A percentile compares a stretch with the other conserved stretches of the same genome.
phyloP scores from a whole-genome alignment of 1,140 invertebrate genomes.

The Oedothorax gibbosus region DNA sequence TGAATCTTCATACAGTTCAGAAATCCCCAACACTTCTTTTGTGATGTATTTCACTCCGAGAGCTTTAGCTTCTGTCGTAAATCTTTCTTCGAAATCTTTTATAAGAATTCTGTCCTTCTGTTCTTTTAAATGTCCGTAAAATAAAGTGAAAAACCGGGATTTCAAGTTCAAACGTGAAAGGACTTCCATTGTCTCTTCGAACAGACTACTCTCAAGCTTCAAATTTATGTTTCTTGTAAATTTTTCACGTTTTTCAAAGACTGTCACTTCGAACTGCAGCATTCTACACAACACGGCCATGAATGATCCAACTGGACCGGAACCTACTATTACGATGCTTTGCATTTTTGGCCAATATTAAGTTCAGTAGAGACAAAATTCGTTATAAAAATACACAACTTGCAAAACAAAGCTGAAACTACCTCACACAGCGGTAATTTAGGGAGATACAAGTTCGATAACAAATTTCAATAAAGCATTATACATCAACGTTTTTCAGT shows the following conservation, averaged over 20 bases:
- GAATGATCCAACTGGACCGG: constrained; percentile 30
- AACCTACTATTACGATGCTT: constrained; percentile 7
- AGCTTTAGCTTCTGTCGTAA: constrained; percentile 13
- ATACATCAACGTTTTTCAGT: too few relatives aligned
- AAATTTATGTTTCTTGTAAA: constrained; percentile 35
- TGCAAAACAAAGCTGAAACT: too few relatives aligned
- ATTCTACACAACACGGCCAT: constrained; percentile 14
- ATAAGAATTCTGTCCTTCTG: constrained; percentile 28
- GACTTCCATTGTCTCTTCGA: not conserved
- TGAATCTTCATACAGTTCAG: not conserved
- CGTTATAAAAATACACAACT: not conserved
- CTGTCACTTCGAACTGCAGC: constrained; percentile 5
- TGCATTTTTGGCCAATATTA: constrained; percentile 2
- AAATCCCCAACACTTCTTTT: not conserved
- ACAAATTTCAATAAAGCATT: too few relatives aligned
- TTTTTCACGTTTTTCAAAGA: constrained; percentile 24
- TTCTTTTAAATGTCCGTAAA: not conserved
- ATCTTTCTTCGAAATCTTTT: constrained; percentile 31
- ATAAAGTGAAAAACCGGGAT: not conserved
- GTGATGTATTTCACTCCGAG: constrained; percentile 1
- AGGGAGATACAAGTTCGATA: too few relatives aligned
- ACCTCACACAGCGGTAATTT: too few relatives aligned
- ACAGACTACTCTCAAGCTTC: constrained; percentile 3
- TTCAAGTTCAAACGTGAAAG: not conserved
- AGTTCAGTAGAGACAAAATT: not conserved